Conservation (phyloP, 2,888 invertebrate genomes). For the Ctena decussata region DNA sequence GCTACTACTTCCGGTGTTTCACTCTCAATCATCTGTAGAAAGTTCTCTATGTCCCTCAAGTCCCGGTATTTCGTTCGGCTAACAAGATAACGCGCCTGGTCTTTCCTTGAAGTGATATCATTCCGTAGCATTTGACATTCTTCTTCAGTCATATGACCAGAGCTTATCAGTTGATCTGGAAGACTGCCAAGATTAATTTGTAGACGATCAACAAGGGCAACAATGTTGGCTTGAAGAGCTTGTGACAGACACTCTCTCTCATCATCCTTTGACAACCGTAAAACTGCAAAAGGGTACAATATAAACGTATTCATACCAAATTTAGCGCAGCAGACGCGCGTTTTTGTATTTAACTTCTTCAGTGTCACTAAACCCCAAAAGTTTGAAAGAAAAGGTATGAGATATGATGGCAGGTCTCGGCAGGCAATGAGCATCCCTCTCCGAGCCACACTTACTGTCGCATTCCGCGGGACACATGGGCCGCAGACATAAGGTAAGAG, state of each 20-base stretch:
- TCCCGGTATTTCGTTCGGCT: not conserved
- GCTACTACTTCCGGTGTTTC: not conserved
- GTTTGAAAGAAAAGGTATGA: no score
- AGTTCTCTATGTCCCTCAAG: not conserved
- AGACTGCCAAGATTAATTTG: not conserved
- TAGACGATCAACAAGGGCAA: not conserved
- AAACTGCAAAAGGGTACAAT: not conserved
- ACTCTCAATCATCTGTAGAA: not conserved
- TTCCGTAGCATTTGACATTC: not conserved
- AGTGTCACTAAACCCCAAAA: no score
- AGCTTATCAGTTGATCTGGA: not conserved
- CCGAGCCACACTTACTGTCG: no score
- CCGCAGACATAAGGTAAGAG: no score
- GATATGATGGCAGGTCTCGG: no score
- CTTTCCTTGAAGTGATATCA: not conserved
- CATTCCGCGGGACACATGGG: no score
- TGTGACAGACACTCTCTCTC: not conserved
- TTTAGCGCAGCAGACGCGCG: no score
- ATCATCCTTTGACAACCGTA: not conserved
- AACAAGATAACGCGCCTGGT: not conserved
- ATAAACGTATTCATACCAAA: no score
- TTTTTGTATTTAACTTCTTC: no score
- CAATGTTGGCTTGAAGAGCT: not conserved
- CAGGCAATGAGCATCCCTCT: no score
- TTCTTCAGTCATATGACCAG: conserved; percentile 3